Percentiles rank a stretch among this genome's conserved stretches.
Evolutionary conservation across 2,797 vertebrate genomes (phyloP).

Genomic region (Eulemur rubriventer): DNA sequence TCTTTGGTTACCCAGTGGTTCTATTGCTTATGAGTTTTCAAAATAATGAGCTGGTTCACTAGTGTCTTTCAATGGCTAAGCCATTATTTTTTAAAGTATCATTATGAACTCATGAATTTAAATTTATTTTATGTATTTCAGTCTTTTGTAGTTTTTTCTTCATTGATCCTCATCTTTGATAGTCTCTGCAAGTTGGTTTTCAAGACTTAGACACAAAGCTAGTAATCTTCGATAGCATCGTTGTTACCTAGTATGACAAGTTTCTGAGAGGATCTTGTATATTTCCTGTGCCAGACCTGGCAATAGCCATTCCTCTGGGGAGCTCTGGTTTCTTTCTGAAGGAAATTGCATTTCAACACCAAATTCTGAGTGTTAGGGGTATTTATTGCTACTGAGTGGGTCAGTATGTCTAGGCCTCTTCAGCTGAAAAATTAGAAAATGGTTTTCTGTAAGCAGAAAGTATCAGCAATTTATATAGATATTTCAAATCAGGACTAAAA

Average conservation of each 20-base stretch:
- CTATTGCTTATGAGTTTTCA: background rate
- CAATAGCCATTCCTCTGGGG: background rate
- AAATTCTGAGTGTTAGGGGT: background rate
- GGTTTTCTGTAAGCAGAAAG: background rate
- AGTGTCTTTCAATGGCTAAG: background rate
- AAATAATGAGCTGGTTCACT: background rate
- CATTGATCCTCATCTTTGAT: background rate
- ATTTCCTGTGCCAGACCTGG: background rate
- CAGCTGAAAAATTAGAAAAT: background rate
- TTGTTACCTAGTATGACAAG: background rate
- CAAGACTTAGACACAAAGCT: background rate
- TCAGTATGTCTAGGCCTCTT: background rate
- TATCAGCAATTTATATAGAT: background rate
- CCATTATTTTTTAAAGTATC: background rate
- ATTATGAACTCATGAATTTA: background rate
- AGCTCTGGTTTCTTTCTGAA: background rate
- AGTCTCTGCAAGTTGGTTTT: background rate
- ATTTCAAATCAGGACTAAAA: background rate
- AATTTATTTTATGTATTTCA: background rate
- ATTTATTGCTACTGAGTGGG: background rate
- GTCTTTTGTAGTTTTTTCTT: background rate
- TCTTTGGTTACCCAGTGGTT: background rate
- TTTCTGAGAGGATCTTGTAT: background rate
- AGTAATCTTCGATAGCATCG: background rate
- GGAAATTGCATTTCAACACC: background rate